Evolutionary conservation across 2,797 vertebrate species (phyloP), one percentile per base, ranked within the genome.

Genomic region (Champsocephalus gunnari): DNA sequence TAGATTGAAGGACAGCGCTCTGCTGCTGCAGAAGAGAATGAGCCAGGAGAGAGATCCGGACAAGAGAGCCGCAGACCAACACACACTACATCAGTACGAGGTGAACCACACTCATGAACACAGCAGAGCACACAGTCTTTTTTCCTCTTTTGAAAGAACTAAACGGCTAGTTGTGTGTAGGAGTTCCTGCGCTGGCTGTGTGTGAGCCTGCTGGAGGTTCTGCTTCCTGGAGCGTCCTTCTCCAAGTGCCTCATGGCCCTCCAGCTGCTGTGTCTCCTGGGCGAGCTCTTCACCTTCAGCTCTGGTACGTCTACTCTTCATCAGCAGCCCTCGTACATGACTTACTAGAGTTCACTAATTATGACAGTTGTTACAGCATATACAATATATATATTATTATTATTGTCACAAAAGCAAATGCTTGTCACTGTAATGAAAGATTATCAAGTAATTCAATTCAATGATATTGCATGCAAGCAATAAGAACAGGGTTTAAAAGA

Each of bases 211-310:
- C 96, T 99, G 81, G 95, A 95, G 69, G 92, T 94, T 7, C 77
- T 99, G 48, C 94, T 96, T 87, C 96, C 97, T 3, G 97, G 98
- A 70, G 97, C 96, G 21, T 99, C 97, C 1, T 98, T 98, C 82
- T 95, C 97, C 67, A 97, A 96, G 66, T 96, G 96, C 85, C 95
- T 99, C 79, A 96, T 95, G 87, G 94, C 95, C 45, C 93, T 99
- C 59, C 96, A 95, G 85, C 93, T 99, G 89, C 95, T 99, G 89
- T 93, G 93, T 72, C 93, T 96, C 45, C 82, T 97, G 77, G 96
- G 94, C 57, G 96, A 98, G 78, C 88, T 96, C 83, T 97, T 97
- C 83, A 90, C 89, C 77, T 95, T 95, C 86, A 88, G 60, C 80
- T 77, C 85, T 2, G 94, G 94, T 95, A 90, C 49, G 32, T 17